Evolutionary conservation across 2,113 vertebrate genomes (phyloP), one percentile per base, ranked within the genome.

Genomic region (Morone saxatilis): DNA sequence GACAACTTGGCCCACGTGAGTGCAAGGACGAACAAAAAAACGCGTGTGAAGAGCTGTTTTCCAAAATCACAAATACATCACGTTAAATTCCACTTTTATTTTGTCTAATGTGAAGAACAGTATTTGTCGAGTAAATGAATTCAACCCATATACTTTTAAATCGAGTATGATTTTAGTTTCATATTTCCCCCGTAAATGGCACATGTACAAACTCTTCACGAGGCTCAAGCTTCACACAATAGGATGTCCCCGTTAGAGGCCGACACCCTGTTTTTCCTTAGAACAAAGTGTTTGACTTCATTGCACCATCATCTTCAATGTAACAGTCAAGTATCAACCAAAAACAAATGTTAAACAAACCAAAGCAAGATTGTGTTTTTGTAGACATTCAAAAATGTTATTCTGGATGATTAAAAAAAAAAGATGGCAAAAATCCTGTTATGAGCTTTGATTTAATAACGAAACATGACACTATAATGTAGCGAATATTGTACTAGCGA

Each of bases 291-390:
- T 85, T 81, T 65, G 79, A 91, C 90, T 93, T 94, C 92, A 93
- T 94, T 89, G 90, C 94, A 93, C 89, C 93, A 19, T 83, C 69
- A 61, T 60, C 82, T 90, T 85, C 81, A 84, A 87, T 38, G 76
- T 93, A 92, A 93, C 86, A 91, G 86, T 92, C 91, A 93, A 91
- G 91, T 86, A 92, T 90, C 66, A 78, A 87, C 56, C 61, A 63
- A 83, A 43, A 70, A 78, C 67, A 74, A 50, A 62, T 45, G 74
- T 65, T 41, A 69, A 72, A 38, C 12, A 78, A 74, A 78, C 7
- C 4, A 62, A 76, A 75, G 70, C 51, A 41, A 72, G 71, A 86
- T 40, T 77, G 67, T 36, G 53, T 75, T 76, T 25, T 78, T 10
- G 0, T 60, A 73, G 72, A 89, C 83, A 86, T 84, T 86, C 74